Base-by-base conservation (phyloP, 2,113 vertebrate species). In the Motacilla tschutschensis region DNA sequence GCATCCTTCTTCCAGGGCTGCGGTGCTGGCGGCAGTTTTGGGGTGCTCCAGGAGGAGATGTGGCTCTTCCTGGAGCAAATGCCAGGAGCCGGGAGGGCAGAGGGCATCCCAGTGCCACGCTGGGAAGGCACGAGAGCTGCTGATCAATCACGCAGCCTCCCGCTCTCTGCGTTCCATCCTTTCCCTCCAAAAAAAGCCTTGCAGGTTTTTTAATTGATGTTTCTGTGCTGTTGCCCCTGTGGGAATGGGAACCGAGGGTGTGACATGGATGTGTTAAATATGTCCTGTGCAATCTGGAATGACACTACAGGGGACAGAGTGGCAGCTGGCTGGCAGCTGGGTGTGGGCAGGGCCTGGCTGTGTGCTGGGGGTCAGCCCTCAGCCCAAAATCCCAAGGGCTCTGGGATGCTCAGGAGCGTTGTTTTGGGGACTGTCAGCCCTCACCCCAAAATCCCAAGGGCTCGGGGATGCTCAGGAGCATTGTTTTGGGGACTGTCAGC, bases 1-100 rank as follows among this genome's bases (percentile, higher is more conserved):
- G 21, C 71, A 76, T 69, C 75, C 17, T 72, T 47, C 58, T 67
- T 73, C 38, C 14, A 0, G 17, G 33, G 80, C 93, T 66, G 74
- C 6, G 8, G 65, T 62, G 66, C 57, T 0, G 1, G 21, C 0
- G 6, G 40, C 1, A 8, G 10, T 71, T 74, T 46, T 38, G 2
- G 71, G 84, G 76, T 82, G 81, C 78, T 66, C 44, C 11, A 1
- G 44, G 40, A 43, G 53, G 53, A 76, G 69, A 25, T 8, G 16
- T 0, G 31, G 65, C 20, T 57, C 25, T 81, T 60, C 58, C 58
- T 1, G 4, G 41, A 31, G 75, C 44, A 51, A 79, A 70, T 0
- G 3, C 25, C 7, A 0, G 0, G 17, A 77, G 63, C 29, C 28
- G 7, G 7, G 26, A 1, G 2, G 41, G 58, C 35, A 87, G 35